Conservation (phyloP, 2,113 vertebrate species). For the Pseudorectes ferrugineus region DNA sequence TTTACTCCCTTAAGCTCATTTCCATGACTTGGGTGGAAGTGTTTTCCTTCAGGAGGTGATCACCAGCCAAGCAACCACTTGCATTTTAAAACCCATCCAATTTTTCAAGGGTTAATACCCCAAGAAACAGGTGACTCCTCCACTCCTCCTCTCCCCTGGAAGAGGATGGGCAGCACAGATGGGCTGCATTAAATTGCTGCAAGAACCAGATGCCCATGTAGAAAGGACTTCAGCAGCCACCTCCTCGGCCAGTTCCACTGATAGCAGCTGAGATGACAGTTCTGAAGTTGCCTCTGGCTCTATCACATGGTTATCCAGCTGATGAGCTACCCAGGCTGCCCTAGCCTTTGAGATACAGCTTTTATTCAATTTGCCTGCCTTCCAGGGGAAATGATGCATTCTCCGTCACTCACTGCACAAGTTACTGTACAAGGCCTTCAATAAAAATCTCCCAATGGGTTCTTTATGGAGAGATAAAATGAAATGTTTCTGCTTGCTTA, state of each 20-base stretch:
- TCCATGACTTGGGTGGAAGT: background rate
- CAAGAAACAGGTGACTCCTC: background rate
- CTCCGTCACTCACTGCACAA: background rate
- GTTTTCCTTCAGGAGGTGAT: background rate
- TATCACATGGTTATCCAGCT: conserved; percentile 32
- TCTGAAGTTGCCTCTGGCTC: conserved; percentile 51
- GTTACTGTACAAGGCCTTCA: background rate
- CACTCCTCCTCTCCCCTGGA: background rate
- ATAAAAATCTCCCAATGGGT: background rate
- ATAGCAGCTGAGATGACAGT: conserved; percentile 33
- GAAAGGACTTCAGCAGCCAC: conserved; percentile 19
- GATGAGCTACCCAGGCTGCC: conserved; percentile 47
- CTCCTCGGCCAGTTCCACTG: background rate
- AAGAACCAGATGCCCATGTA: background rate
- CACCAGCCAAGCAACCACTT: background rate
- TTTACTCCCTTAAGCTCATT: background rate
- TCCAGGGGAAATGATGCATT: conserved; percentile 5
- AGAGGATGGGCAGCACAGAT: background rate
- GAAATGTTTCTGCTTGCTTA: background rate
- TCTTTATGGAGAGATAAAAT: background rate
- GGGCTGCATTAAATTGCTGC: background rate
- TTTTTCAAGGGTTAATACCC: background rate
- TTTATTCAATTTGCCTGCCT: background rate
- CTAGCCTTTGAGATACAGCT: background rate
- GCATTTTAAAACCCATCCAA: background rate